Evolutionary conservation across 2,113 vertebrate genomes (phyloP).

Genomic region (Eleginops maclovinus): DNA sequence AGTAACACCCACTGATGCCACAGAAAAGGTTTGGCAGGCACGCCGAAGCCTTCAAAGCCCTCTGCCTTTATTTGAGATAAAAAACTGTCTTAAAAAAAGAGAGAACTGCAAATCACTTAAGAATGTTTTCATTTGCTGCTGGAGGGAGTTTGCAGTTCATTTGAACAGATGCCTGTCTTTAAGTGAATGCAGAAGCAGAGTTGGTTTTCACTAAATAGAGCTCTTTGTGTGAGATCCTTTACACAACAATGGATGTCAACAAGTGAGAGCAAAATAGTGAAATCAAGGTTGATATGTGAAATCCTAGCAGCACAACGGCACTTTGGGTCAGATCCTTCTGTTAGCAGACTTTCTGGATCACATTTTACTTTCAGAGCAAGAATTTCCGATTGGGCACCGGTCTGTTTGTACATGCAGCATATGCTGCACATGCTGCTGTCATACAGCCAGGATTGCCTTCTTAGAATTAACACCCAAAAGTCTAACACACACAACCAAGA

Average conservation of each 20-base stretch:
- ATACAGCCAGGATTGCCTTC: constrained; percentile 40
- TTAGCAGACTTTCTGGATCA: constrained; percentile 47
- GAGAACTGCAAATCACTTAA: constrained; percentile 37
- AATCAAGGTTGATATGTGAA: constrained; percentile 49
- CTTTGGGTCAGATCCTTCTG: constrained; percentile 47
- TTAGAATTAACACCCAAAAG: constrained; percentile 35
- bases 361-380: constrained; percentile 66
- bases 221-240: constrained; percentile 55
- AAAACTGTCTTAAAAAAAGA: constrained; percentile 16
- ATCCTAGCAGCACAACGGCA: constrained; percentile 35
- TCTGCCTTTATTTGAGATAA: constrained; percentile 16
- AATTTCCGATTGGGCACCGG: constrained; percentile 57
- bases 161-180: constrained; percentile 57
- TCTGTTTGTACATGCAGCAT: constrained; percentile 57
- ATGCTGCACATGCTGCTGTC: constrained; percentile 65
- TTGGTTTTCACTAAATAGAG: constrained; percentile 42
- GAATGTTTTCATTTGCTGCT: constrained; percentile 56
- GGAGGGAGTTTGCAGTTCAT: constrained; percentile 32
- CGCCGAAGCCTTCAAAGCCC: neutral
- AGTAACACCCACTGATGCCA: constrained; percentile 20
- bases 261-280: constrained; percentile 23
- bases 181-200: constrained; percentile 63
- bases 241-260: constrained; percentile 24
- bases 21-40: constrained; percentile 1
- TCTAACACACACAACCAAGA: constrained; percentile 11